A percentile compares a stretch with the other conserved stretches of the same genome.
Conservation (phyloP, 2,797 vertebrate species). For the Phyllotis vaccarum region DNA sequence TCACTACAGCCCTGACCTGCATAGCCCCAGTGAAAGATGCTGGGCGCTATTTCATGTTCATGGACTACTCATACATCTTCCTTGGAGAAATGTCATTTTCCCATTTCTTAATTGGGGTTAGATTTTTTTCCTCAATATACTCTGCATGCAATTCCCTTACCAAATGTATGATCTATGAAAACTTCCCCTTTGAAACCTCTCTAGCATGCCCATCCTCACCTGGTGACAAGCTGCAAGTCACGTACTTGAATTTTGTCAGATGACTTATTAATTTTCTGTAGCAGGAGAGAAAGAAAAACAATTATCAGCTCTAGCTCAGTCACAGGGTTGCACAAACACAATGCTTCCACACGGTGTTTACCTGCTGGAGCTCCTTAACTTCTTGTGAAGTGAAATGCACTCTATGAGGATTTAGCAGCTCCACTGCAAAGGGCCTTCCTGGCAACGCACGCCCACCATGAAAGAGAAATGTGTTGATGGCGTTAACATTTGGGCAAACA, state of each 20-base stretch:
- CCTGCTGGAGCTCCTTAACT: slow-evolving; percentile 96
- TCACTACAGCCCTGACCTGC: neutral
- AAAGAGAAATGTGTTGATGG: slow-evolving; percentile 83
- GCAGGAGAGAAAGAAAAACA: slow-evolving; percentile 72
- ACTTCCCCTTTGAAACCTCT: slow-evolving; percentile 3
- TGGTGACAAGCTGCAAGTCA: slow-evolving; percentile 97
- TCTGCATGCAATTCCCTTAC: slow-evolving; percentile 37
- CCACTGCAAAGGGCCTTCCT: slow-evolving; percentile 98
- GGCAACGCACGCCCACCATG: slow-evolving; percentile 75
- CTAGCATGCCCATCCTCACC: slow-evolving; percentile 87
- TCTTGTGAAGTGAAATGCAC: slow-evolving; percentile 88
- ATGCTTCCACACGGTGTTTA: slow-evolving; percentile 82
- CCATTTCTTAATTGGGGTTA: slow-evolving; percentile 24
- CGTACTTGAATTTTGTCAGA: slow-evolving; percentile 96
- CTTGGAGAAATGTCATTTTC: slow-evolving; percentile 34
- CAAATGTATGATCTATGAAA: slow-evolving; percentile 9
- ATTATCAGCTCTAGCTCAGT: slow-evolving; percentile 72
- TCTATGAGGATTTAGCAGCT: slow-evolving; percentile 96
- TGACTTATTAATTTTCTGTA: slow-evolving; percentile 94
- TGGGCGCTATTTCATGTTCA: slow-evolving; percentile 21
- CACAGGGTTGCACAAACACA: slow-evolving; percentile 57
- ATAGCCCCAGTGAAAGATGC: neutral
- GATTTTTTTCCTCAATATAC: slow-evolving; percentile 27
- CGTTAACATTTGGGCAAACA: slow-evolving; percentile 78
- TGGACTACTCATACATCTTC: neutral